Evolutionary conservation across 2,888 invertebrate species (phyloP).

Genomic region (Coenonympha glycerion): DNA sequence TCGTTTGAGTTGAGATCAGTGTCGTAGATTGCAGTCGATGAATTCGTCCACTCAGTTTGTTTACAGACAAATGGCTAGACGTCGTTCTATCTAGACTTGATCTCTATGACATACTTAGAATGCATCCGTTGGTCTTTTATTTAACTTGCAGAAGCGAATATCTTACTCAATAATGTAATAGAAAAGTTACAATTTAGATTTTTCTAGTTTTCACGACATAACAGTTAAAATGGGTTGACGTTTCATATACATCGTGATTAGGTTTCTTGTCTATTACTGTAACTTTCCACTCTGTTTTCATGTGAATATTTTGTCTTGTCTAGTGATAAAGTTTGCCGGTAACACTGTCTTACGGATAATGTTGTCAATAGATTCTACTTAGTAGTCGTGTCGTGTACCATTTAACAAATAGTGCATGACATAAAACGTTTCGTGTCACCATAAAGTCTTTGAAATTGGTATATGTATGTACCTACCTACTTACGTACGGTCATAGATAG

Average conservation of each 20-base stretch:
- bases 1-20: conserved; percentile 36
- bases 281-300: conserved; percentile 25
- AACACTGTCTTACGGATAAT: not conserved
- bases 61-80: conserved; percentile 1
- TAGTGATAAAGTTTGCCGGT: too few relatives aligned
- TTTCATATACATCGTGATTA: conserved; percentile 5
- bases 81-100: not conserved
- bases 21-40: conserved; percentile 30
- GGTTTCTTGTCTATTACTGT: too few relatives aligned
- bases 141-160: too few relatives aligned
- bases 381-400: conserved; percentile 41
- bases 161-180: too few relatives aligned
- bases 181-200: too few relatives aligned
- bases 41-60: conserved; percentile 27
- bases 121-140: too few relatives aligned
- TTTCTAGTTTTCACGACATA: conserved; percentile 3
- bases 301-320: too few relatives aligned
- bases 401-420: conserved; percentile 60
- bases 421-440: conserved; percentile 57
- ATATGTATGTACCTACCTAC: too few relatives aligned
- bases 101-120: too few relatives aligned
- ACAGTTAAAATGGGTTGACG: not conserved
- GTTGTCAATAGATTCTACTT: not conserved
- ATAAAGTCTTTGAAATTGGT: too few relatives aligned
- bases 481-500: too few relatives aligned